phyloP scores from a whole-genome alignment of 2,113 vertebrate genomes.

The Chrysemys picta region DNA sequence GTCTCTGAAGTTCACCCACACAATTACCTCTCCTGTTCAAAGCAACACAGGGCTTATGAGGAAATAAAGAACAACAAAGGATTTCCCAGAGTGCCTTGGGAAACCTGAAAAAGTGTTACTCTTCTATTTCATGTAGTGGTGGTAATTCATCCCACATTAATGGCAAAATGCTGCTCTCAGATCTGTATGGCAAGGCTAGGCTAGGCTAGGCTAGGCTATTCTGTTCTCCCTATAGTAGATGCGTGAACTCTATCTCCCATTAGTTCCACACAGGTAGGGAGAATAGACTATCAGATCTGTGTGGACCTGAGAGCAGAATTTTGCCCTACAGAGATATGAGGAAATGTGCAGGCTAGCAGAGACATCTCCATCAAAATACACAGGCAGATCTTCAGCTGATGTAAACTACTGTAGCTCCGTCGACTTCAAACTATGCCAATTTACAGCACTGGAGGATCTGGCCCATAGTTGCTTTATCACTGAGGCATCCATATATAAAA shows the following conservation, averaged over 20 bases:
- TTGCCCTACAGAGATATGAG: neutral
- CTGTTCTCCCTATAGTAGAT: fast-evolving
- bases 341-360: neutral
- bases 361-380: neutral
- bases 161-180: neutral
- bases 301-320: neutral
- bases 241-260: fast-evolving
- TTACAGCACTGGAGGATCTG: neutral
- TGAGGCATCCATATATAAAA: neutral
- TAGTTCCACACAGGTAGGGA: fast-evolving
- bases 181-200: neutral
- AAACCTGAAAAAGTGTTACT: neutral
- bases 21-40: conserved; percentile 72
- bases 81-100: conserved; percentile 64
- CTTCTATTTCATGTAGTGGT: neutral
- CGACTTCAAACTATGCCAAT: neutral
- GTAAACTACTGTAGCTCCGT: neutral
- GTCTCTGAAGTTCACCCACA: conserved; percentile 67
- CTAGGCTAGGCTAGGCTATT: neutral
- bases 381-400: neutral
- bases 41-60: conserved; percentile 66
- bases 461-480: neutral
- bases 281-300: neutral
- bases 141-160: neutral
- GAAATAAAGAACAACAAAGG: conserved; percentile 66